Evolutionary conservation across 2,888 invertebrate genomes (phyloP), one percentile per base, ranked within the genome.

Genomic region (Agriotes lineatus): DNA sequence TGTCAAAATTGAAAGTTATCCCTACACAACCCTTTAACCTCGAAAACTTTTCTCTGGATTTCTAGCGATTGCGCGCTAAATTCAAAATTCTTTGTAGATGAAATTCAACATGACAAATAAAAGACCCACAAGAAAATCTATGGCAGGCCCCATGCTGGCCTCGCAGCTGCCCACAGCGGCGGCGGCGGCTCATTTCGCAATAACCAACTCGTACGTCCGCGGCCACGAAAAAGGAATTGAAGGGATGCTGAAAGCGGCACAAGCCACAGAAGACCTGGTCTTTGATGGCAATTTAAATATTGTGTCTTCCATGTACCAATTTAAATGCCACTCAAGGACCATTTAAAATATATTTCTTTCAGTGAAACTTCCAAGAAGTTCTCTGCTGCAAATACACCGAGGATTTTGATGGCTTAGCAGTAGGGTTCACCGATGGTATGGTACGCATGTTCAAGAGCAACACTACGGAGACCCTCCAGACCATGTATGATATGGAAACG

Each of bases 381-480:
- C 84, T 88, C 78, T 89, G 89, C 76, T 84, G 88, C 70, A 87
- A 87, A 79, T 90, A 90, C 77, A 90, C 89, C 37, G 90, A 90
- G 80, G 87, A 88, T 72, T 85, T 82, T 50, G 88, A 87, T 68
- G 85, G 86, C 56, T 82, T 91, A 71, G 90, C 89, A 14, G 87
- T 85, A 30, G 91, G 91, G 37, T 87, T 88, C 72, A 82, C 87
- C 1, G 89, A 90, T 78, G 91, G 91, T 9, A 83, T 85, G 0
- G 85, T 91, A 16, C 82, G 86, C 70, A 79, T 90, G 61, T 89
- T 87, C 76, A 85, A 86, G 76, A 85, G 85, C 70, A 84, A 78
- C 65, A 86, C 84, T 12, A 87, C 87, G n/a, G 81, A 83, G 57
- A 85, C 87, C 64, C 77, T 83, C 0, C 84, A 86, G 60, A 85